phyloP scores from a whole-genome alignment of 64 coral and sea anemone genomes.

The Stichodactyla helianthus region DNA sequence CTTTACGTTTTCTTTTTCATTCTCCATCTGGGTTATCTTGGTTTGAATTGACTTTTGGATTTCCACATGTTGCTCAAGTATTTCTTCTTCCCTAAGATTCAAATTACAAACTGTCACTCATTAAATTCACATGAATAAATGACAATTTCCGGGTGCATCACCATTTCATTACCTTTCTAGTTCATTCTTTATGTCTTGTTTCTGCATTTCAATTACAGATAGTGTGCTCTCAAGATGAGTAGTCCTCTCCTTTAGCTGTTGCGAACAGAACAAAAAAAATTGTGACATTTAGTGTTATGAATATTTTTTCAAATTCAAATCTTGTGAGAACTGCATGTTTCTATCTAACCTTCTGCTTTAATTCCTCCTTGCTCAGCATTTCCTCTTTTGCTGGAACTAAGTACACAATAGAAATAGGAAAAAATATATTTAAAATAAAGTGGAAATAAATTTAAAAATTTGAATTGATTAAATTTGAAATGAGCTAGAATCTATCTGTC shows the following conservation, averaged over 20 bases:
- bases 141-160: too few relatives aligned
- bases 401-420: not conserved
- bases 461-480: too few relatives aligned
- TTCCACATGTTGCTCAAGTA: constrained; percentile 50
- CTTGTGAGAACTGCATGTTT: too few relatives aligned
- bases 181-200: constrained; percentile 58
- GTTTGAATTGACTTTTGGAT: constrained; percentile 29
- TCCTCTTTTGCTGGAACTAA: not conserved
- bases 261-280: not conserved
- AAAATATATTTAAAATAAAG: too few relatives aligned
- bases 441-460: too few relatives aligned
- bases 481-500: too few relatives aligned
- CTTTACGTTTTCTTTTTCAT: constrained; percentile 29
- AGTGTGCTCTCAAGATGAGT: constrained; percentile 54
- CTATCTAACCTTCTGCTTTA: not conserved
- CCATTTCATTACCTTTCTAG: constrained; percentile 37
- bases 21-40: constrained; percentile 34
- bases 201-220: constrained; percentile 49
- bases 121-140: not conserved
- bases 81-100: constrained; percentile 47
- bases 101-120: not conserved
- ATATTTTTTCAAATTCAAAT: too few relatives aligned
- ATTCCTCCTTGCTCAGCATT: not conserved
- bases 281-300: too few relatives aligned
- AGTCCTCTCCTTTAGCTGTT: constrained; percentile 48